Evolutionary conservation across 2,888 invertebrate genomes (phyloP).

Genomic region (Pocota personata): DNA sequence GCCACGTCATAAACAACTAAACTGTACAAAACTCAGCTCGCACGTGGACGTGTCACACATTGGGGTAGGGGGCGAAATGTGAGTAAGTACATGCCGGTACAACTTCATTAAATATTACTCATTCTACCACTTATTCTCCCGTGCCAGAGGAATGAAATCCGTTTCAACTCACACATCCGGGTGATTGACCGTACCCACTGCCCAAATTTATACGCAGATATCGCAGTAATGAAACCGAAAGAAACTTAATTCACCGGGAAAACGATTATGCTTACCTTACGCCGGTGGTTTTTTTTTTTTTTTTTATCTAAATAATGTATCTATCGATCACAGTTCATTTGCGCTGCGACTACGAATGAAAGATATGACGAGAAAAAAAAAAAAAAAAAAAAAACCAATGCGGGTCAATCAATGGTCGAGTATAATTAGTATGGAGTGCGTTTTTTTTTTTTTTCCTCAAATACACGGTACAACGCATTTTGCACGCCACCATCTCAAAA

Average conservation of each 20-base stretch:
- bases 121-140: not conserved
- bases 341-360: not conserved
- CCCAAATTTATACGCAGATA: slow-evolving; percentile 26
- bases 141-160: slow-evolving; percentile 1
- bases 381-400: slow-evolving; percentile 21
- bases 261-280: slow-evolving; percentile 44
- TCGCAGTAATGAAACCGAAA: not conserved
- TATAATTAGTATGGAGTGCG: slow-evolving; percentile 34
- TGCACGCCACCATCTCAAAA: slow-evolving; percentile 34
- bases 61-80: not conserved
- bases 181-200: slow-evolving; percentile 60
- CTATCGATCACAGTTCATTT: slow-evolving; percentile 48
- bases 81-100: not conserved
- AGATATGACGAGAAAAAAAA: not conserved
- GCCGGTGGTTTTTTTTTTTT: slow-evolving; percentile 8
- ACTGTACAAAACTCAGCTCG: not conserved
- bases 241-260: slow-evolving; percentile 35
- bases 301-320: slow-evolving; percentile 39
- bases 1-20: not conserved
- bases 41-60: slow-evolving; percentile 14
- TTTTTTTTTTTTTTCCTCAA: not conserved
- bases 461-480: slow-evolving; percentile 31
- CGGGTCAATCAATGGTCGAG: slow-evolving; percentile 52
- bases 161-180: slow-evolving; percentile 45
- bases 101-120: slow-evolving; percentile 6